Evolutionary conservation across 1,140 invertebrate genomes (phyloP).

Genomic region (Ostrea edulis): DNA sequence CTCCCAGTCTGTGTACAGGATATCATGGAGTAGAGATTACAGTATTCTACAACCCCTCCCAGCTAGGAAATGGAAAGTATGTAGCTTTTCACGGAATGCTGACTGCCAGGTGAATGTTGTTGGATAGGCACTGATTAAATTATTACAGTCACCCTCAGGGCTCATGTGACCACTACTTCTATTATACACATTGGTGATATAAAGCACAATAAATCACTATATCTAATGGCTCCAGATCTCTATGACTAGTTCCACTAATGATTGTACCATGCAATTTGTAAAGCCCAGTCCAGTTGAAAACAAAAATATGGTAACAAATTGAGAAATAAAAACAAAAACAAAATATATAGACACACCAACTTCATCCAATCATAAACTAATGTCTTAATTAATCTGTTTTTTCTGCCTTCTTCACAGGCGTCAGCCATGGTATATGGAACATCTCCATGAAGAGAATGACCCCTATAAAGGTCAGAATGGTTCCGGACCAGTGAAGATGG

Average conservation of each 20-base stretch:
- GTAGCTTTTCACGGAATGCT: too few species aligned
- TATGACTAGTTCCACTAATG: background rate
- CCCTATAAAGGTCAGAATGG: conserved; percentile 93
- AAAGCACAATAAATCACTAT: too few species aligned
- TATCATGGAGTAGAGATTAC: too few species aligned
- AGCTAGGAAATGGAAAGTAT: too few species aligned
- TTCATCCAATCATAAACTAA: background rate
- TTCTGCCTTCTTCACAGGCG: conserved; percentile 35
- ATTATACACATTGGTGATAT: too few species aligned
- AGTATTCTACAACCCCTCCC: too few species aligned
- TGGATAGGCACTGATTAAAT: too few species aligned
- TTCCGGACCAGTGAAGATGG: conserved; percentile 94
- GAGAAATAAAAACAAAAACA: background rate
- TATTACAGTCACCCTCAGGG: too few species aligned
- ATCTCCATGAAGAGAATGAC: conserved; percentile 92
- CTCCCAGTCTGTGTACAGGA: too few species aligned
- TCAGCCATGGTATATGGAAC: conserved; percentile 17
- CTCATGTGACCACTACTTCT: too few species aligned
- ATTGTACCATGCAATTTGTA: background rate
- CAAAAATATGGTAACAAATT: background rate
- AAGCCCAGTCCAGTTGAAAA: background rate
- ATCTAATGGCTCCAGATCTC: background rate
- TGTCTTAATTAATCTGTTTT: background rate
- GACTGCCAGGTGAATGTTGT: too few species aligned
- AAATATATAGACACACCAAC: background rate